Base-by-base conservation (phyloP, 2,113 vertebrate genomes). In the Osmerus mordax region DNA sequence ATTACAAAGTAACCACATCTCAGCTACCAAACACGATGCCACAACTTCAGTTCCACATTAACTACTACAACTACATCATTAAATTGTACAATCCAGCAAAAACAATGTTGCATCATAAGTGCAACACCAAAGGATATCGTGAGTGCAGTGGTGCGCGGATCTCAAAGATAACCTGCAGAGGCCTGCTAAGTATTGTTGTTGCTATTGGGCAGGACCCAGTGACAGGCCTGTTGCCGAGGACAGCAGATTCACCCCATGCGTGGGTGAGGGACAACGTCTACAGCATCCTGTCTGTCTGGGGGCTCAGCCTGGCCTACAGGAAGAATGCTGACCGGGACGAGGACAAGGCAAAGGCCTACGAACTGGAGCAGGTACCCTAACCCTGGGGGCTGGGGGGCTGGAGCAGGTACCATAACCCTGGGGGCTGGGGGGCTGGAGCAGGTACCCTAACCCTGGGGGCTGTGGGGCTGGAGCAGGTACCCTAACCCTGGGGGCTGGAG, bases 181-280 rank as follows among this genome's bases (percentile, higher is more conserved):
- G 32, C 32, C 9, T 47, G 41, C 9, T 47, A 47, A 4, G 21
- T 53, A 18, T 25, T 13, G 51, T n/a, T 13, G 47, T 6, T 65
- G 63, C 12, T 18, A 19, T 18, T 65, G 62, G 18, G 13, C 80
- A 96, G 95, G 92, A 96, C 83, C 91, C 94, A 1, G 93, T 96
- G 70, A 95, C 94, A 0, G 95, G 94, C 1, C 79, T 96, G 74
- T 89, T 96, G 74, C 94, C 95, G 14, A 94, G 93, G 16, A 93
- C 93, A 52, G 77, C 72, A 15, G 94, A 95, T 55, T 92, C 94
- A 77, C 89, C 69, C 18, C 92, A 96, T 66, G 94, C 95, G 66
- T 96, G 95, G 95, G 94, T 96, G 18, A 89, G 95, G 21, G 95
- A 96, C 79, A 96, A 96, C 1, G 94, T 95, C 25, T 95, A 96